Base-by-base conservation (phyloP, 2,113 vertebrate species). In the Leucopternis melanops region DNA sequence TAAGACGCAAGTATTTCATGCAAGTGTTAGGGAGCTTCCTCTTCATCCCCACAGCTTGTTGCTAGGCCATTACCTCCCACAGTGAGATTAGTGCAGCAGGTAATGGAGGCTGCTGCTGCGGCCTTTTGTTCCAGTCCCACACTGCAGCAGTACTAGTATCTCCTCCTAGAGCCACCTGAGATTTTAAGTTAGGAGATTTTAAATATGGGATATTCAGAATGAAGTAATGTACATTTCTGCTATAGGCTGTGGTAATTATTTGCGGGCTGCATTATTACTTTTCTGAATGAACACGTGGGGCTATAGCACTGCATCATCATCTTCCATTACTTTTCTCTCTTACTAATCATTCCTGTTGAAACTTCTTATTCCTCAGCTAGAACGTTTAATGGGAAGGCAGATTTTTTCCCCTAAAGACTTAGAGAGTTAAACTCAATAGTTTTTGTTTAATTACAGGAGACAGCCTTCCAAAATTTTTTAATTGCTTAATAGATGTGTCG, bases 101-200 rank as follows among this genome's bases (percentile, higher is more conserved):
- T 3, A 9, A 45, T 2, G n/a, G 52, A 11, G 8, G 55, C 38
- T 4, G 10, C 38, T 4, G 10, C 67, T 3, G 1, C 4, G 2
- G 61, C 62, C 80, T 34, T 1, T 13, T 47, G 6, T 9, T 27
- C 32, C 66, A 8, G 44, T 20, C 40, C 77, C 27, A 5, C 8
- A 22, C 26, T 9, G 32, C 40, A 6, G 72, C 31, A 26, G 20
- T 1, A 27, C 38, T 25, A 21, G 31, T 17, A 16, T 8, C 63
- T 42, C 61, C 84, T 79, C 40, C 72, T 1, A 0, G 47, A 61
- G 49, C 17, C 49, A 44, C 31, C 27, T 2, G 31, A 40, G 52
- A 17, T 20, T 59, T 79, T 2, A 5, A 66, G 34, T 36, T n/a
- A 50, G n/a, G 38, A 58, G 26, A 66, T 34, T 21, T n/a, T 34